Conservation (phyloP, 1,140 invertebrate species). For the Fragariocoptes setiger region DNA sequence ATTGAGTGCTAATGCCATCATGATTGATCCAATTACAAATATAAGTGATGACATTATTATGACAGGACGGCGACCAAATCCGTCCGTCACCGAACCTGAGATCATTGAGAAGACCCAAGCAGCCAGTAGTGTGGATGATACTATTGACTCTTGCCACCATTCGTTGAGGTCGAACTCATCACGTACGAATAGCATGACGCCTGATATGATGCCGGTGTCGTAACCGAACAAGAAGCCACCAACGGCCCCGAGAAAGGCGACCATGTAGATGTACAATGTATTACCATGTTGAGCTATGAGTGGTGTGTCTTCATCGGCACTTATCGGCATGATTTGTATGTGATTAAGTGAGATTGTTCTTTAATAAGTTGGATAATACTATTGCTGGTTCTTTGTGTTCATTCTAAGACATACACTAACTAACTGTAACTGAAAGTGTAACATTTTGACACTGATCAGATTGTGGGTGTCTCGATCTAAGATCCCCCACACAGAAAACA, state of each 20-base stretch:
- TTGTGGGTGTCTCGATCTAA: too few species aligned
- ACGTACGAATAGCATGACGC: conserved; percentile 25
- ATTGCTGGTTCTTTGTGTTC: too few species aligned
- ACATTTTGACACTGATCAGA: too few species aligned
- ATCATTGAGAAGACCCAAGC: conserved; percentile 21
- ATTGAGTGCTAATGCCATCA: neutral
- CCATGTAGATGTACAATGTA: conserved; percentile 17
- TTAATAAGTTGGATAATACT: too few species aligned
- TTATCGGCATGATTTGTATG: too few species aligned
- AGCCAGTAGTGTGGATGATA: conserved; percentile 18
- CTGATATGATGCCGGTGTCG: conserved; percentile 30
- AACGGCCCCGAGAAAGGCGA: conserved; percentile 22
- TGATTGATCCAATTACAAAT: neutral
- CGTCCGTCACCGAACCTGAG: conserved; percentile 18
- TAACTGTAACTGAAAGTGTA: too few species aligned
- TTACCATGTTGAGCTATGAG: too few species aligned
- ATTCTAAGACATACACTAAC: too few species aligned
- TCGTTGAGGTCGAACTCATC: conserved; percentile 19
- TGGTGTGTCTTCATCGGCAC: too few species aligned
- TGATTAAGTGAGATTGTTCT: too few species aligned
- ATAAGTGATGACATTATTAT: neutral
- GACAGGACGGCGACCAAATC: neutral
- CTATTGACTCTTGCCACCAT: conserved; percentile 23
- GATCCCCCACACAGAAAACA: too few species aligned
- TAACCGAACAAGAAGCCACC: conserved; percentile 33